Percentiles rank a stretch among this genome's conserved stretches.
Conservation (phyloP, 1,140 invertebrate genomes). For the Proctacanthus coquilletti region DNA sequence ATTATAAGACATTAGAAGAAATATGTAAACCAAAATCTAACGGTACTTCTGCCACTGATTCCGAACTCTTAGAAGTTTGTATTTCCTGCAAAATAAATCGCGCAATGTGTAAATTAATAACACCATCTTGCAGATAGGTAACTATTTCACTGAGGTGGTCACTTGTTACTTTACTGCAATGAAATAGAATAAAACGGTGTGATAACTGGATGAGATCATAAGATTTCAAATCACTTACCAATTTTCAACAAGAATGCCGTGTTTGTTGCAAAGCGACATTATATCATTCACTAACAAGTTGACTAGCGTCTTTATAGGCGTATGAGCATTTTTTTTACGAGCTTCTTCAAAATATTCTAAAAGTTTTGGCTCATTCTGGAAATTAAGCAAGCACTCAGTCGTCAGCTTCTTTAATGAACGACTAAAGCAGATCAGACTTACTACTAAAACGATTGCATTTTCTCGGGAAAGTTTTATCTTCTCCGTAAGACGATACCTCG, state of each 20-base stretch:
- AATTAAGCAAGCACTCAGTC: conserved; percentile 15
- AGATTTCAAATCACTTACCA: conserved; percentile 40
- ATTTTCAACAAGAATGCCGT: conserved; percentile 37
- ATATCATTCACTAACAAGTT: conserved; percentile 54
- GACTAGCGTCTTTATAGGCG: conserved; percentile 40
- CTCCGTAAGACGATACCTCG: conserved; percentile 36
- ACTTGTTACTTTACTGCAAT: conserved; percentile 29
- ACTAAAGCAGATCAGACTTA: no score
- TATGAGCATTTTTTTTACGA: conserved; percentile 29
- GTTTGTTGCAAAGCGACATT: conserved; percentile 44
- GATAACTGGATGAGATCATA: conserved; percentile 6
- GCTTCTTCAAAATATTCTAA: conserved; percentile 44
- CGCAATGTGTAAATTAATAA: conserved; percentile 43
- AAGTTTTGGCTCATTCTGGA: conserved; percentile 47
- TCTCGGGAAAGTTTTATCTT: conserved; percentile 41
- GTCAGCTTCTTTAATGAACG: no score
- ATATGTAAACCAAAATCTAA: no score
- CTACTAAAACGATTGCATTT: conserved; percentile 45
- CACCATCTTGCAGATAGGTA: conserved; percentile 36
- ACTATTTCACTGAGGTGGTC: conserved; percentile 41
- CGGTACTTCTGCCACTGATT: neutral
- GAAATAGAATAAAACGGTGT: conserved; percentile 9
- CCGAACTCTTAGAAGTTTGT: conserved; percentile 29
- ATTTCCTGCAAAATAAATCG: conserved; percentile 38
- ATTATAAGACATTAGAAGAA: no score